These are phyloP conservation scores for Saccopteryx bilineata DNA, from an alignment of 2,113 vertebrate genomes.

Conservation along the genomic window DNA sequence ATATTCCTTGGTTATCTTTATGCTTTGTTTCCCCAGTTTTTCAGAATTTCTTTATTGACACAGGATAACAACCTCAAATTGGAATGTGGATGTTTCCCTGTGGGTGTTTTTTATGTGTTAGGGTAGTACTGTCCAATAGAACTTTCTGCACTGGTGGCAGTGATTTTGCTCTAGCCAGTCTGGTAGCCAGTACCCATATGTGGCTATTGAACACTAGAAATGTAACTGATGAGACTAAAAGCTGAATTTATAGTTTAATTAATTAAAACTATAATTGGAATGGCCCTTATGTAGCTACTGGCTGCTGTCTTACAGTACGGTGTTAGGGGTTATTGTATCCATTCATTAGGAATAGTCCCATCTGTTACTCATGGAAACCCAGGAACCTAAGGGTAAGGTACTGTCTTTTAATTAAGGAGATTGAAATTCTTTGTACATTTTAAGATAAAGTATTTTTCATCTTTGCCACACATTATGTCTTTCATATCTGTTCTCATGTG, in stretches of 20 bases:
- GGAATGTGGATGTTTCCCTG: slow-evolving; percentile 34
- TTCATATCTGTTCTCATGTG: slow-evolving; percentile 17
- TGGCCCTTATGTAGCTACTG: not conserved
- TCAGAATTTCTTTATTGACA: slow-evolving; percentile 47
- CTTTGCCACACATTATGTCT: not conserved
- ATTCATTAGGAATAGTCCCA: slow-evolving; percentile 26
- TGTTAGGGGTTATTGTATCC: not conserved
- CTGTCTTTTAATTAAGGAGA: slow-evolving; percentile 2
- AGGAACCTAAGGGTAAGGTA: slow-evolving; percentile 1
- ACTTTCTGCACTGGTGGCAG: slow-evolving; percentile 30
- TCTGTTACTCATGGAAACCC: slow-evolving; percentile 33
- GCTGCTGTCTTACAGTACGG: not conserved
- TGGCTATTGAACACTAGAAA: slow-evolving; percentile 47
- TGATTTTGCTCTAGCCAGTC: not conserved
- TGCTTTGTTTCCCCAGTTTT: slow-evolving; percentile 44
- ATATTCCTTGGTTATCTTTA: slow-evolving; percentile 26
- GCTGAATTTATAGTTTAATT: slow-evolving; percentile 53
- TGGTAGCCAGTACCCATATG: not conserved
- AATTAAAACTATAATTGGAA: slow-evolving; percentile 55
- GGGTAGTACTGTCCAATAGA: not conserved
- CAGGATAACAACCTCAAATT: not conserved
- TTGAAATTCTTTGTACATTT: slow-evolving; percentile 54
- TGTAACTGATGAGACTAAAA: slow-evolving; percentile 1
- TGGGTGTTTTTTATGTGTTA: slow-evolving; percentile 25
- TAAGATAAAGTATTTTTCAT: slow-evolving; percentile 49